phyloP scores from a whole-genome alignment of 2,113 vertebrate genomes.

The Micronisus gabar region DNA sequence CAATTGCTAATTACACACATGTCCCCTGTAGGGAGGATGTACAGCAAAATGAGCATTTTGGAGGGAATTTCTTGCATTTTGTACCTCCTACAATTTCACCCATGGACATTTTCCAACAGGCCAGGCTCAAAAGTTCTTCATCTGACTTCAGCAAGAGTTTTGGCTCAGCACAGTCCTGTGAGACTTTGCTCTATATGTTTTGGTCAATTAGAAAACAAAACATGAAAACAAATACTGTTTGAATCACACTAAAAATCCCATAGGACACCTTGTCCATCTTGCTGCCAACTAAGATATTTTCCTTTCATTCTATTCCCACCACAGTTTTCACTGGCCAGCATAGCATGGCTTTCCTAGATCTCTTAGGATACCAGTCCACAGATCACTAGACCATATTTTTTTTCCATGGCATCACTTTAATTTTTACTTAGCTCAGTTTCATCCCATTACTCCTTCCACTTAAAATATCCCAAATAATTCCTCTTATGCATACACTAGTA shows the following conservation, averaged over 20 bases:
- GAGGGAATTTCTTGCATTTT: not conserved
- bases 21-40: conserved; percentile 19
- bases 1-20: conserved; percentile 18
- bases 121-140: not conserved
- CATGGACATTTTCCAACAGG: not conserved
- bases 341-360: not conserved
- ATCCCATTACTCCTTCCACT: not conserved
- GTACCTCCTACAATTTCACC: not conserved
- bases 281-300: not conserved
- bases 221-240: conserved; percentile 1
- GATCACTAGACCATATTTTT: not conserved
- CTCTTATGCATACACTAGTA: not conserved
- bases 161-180: not conserved
- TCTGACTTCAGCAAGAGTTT: not conserved
- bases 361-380: not conserved
- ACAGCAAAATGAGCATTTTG: conserved; percentile 1
- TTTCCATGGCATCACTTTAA: not conserved
- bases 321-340: not conserved
- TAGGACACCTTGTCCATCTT: not conserved
- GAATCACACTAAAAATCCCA: not conserved
- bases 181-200: not conserved
- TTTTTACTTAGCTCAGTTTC: conserved; percentile 22
- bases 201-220: conserved; percentile 55
- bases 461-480: conserved; percentile 2
- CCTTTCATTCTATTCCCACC: not conserved